Percentiles rank a stretch among this genome's conserved stretches.
These are phyloP conservation scores for Nylanderia fulva DNA, from an alignment of 1,140 invertebrate species.

Conservation along the genomic window DNA sequence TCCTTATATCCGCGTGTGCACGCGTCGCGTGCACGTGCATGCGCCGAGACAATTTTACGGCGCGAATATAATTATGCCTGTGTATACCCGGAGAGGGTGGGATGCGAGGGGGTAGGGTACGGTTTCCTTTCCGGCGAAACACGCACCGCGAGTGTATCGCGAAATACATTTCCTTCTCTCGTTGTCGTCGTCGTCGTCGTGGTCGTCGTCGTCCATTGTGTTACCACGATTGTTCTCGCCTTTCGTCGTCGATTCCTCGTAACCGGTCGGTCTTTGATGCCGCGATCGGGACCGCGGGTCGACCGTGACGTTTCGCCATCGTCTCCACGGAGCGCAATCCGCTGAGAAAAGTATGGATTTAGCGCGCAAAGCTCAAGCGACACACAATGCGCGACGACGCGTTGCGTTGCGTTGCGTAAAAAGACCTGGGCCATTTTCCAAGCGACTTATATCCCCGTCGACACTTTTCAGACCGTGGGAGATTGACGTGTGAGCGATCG, in stretches of 20 bases:
- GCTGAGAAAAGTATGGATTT: conserved; percentile 62
- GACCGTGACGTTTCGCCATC: conserved; percentile 70
- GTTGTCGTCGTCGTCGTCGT: neutral
- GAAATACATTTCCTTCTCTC: conserved; percentile 33
- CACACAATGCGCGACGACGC: conserved; percentile 49
- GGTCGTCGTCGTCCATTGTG: conserved; percentile 56
- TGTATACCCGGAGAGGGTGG: no score
- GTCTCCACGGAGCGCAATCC: conserved; percentile 44
- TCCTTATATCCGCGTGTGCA: conserved; percentile 34
- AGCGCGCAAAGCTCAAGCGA: conserved; percentile 55
- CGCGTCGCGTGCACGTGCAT: conserved; percentile 51
- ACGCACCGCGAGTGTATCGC: conserved; percentile 16
- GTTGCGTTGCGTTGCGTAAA: conserved; percentile 35
- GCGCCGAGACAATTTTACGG: conserved; percentile 42
- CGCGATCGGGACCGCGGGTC: conserved; percentile 66
- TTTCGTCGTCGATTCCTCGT: conserved; percentile 60
- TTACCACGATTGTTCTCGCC: conserved; percentile 62
- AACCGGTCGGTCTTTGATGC: conserved; percentile 65
- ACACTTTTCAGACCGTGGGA: conserved; percentile 48
- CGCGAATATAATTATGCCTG: conserved; percentile 30
- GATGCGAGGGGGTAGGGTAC: conserved; percentile 19
- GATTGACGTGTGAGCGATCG: conserved; percentile 37
- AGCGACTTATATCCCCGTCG: conserved; percentile 43
- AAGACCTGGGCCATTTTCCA: conserved; percentile 49
- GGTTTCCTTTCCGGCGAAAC: conserved; percentile 62